Base-by-base conservation (phyloP, 2,888 invertebrate genomes). In the Lasius fuliginosus region DNA sequence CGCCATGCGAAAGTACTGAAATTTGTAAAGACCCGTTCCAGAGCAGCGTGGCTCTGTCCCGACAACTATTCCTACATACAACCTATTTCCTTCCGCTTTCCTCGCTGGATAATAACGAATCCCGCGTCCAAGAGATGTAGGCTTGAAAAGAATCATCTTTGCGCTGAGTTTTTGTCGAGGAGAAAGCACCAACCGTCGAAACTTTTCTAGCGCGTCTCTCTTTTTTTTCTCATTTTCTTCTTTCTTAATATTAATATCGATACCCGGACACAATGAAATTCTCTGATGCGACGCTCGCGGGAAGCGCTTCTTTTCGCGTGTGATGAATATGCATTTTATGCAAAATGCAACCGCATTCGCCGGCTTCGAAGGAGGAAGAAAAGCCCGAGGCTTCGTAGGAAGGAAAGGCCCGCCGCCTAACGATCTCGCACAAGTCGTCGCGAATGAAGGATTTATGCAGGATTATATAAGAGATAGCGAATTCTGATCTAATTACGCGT, bases 311-410 rank as follows among this genome's bases (percentile, higher is more conserved):
- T 81, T 81, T 73, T 81, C 79, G 73, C 79, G 79, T 71, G 73
- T 73, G 71, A 81, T 81, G 79, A 81, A 81, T 81, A 81, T 81
- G 79, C 73, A 81, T 81, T 73, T 73, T 81, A 81, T 81, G 79
- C 79, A 81, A 81, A 79, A 81, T 30, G n/a, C 46, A 81, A 27
- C 73, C 79, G 73, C 79, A 46, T 46, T 79, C 46, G 36, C 79
- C 60, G 18, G 62, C 79, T 81, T 79, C 53, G 53, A 46, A 71
- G 46, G 60, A 60, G 36, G 73, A 73, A 71, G 79, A 60, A 67
- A 42, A 58, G 30, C 77, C 77, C 46, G 42, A 58, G 71, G 56
- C 68, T 68, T 77, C 60, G 73, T 18, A 46, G 73, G 60, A 73
- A 73, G 79, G 79, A 62, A 73, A 46, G 36, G 18, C 49, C 60